Evolutionary conservation across 53 echinoderm and acorn worm species (phyloP), one percentile per base, ranked within the genome.

Genomic region (Temnopleurus reevesii): DNA sequence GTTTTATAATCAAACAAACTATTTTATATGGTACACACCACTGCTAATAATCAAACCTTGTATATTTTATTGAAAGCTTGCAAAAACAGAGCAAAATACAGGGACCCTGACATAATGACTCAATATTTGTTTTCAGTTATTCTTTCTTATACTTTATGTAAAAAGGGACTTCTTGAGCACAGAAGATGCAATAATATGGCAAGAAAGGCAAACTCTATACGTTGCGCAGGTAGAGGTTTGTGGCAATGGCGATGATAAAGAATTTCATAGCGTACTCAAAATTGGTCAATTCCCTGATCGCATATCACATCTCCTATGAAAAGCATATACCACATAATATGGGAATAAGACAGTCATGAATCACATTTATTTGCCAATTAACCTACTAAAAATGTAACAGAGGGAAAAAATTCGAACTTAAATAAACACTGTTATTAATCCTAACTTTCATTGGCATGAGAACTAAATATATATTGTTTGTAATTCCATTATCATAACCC

Each of bases 141-240:
- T 21, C 18, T 71, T n/a, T n/a, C 41, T 4, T 71, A n/a, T 17
- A 71, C 12, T n/a, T n/a, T 35, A 41, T 1, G 0, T 1, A 34
- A 35, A 33, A 65, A 2, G 17, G 5, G 2, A 13, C 17, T 4
- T 8, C 41, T 71, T 6, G 2, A 71, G 41, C 71, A 38, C 12
- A 21, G 0, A 63, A 33, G 38, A 41, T 27, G 60, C 27, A 17
- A 71, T 23, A 7, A 36, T 71, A n/a, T 41, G 71, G 71, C 71
- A 71, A 71, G 71, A 71, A 12, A 41, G 41, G 71, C 71, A n/a
- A n/a, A 71, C 21, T 10, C 19, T 65, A 65, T 65, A 65, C 35
- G 10, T 12, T 71, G 19, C 21, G 41, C 71, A 18, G 2, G 21
- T 71, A 34, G 38, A 4, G 2, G 7, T 71, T 38, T 21, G 41